These are phyloP conservation scores for Bombylius discolor DNA, from an alignment of 2,888 invertebrate genomes.

Conservation along the genomic window DNA sequence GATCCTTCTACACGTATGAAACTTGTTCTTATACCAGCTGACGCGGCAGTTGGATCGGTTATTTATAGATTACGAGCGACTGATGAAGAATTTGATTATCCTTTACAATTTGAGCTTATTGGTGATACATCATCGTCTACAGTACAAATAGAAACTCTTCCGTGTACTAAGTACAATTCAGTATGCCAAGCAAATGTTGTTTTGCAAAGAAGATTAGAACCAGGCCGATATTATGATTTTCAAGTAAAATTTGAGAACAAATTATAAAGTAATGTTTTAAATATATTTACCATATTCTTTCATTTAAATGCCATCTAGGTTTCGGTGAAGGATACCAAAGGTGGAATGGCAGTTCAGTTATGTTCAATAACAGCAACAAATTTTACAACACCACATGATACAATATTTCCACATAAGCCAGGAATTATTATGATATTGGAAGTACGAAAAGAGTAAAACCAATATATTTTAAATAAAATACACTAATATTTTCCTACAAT, in stretches of 20 bases:
- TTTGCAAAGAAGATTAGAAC: conserved; percentile 59
- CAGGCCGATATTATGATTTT: conserved; percentile 76
- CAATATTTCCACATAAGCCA: conserved; percentile 70
- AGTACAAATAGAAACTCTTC: conserved; percentile 65
- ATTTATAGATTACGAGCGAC: conserved; percentile 79
- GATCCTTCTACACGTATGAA: conserved; percentile 74
- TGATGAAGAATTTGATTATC: conserved; percentile 79
- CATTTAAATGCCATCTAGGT: conserved; percentile 27
- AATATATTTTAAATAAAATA: background rate
- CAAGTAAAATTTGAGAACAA: conserved; percentile 32
- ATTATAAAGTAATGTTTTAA: background rate
- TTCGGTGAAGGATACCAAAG: conserved; percentile 61
- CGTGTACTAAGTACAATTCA: conserved; percentile 75
- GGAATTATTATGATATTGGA: conserved; percentile 62
- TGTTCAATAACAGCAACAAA: conserved; percentile 76
- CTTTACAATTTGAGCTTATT: conserved; percentile 65
- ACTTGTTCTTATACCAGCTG: conserved; percentile 68
- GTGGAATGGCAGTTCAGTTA: conserved; percentile 58
- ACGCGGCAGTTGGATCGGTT: conserved; percentile 69
- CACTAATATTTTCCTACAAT: conserved; percentile 23
- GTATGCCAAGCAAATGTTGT: conserved; percentile 82
- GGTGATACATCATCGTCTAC: conserved; percentile 64
- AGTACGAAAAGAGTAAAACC: conserved; percentile 37
- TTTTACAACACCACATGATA: conserved; percentile 68
- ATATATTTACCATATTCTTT: background rate